A percentile compares a stretch with the other conserved stretches of the same genome.
Evolutionary conservation across 1,140 invertebrate species (phyloP).

Genomic region (Penaeus indicus): DNA sequence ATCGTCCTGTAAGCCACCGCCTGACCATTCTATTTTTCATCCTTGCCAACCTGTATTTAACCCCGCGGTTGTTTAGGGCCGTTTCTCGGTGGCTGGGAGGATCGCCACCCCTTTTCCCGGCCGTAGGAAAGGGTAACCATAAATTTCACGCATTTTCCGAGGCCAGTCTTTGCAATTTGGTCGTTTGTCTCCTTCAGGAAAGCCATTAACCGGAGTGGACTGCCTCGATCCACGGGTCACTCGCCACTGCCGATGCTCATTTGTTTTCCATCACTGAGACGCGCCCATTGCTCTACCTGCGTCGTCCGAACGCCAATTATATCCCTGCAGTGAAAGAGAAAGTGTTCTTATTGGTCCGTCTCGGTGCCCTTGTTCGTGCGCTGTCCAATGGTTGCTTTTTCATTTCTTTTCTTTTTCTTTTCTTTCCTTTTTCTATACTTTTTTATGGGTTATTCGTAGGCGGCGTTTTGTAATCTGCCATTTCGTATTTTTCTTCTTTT

Average conservation of each 20-base stretch:
- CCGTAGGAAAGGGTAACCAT: slow-evolving; percentile 48
- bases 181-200: slow-evolving; percentile 55
- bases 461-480: background rate
- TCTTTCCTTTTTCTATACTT: background rate
- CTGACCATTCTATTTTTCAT: slow-evolving; percentile 40
- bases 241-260: no score
- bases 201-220: background rate
- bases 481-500: background rate
- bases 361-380: background rate
- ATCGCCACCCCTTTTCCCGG: slow-evolving; percentile 25
- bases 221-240: background rate
- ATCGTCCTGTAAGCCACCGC: no score
- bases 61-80: slow-evolving; percentile 3
- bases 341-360: background rate
- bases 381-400: background rate
- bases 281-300: slow-evolving; percentile 6
- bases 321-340: background rate
- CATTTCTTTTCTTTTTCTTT: background rate
- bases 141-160: slow-evolving; percentile 55
- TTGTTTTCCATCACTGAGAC: no score
- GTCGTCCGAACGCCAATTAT: background rate
- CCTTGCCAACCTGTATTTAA: slow-evolving; percentile 21
- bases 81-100: slow-evolving; percentile 5
- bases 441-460: no score
- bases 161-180: slow-evolving; percentile 49